Base-by-base conservation (phyloP, 2,113 vertebrate species). In the Emydura subglobosa region DNA sequence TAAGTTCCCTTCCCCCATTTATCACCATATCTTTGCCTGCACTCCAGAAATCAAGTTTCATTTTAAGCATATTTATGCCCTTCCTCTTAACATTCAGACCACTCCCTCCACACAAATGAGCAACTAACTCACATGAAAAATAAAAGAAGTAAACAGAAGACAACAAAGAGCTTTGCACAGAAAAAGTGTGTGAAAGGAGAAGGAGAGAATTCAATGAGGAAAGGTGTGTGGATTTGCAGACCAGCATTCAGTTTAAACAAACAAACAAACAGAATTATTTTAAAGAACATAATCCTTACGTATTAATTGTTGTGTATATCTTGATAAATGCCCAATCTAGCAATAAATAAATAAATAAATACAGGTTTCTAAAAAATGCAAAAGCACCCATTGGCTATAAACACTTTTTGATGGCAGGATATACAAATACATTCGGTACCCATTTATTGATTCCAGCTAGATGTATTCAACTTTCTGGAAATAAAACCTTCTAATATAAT, bases 41-140 rank as follows among this genome's bases (percentile, higher is more conserved):
- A 80, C 59, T 42, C 49, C 79, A 82, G 55, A 22, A 86, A 89
- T 42, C 78, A 76, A 17, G 31, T 50, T 87, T 83, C 1, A 1
- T 4, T 87, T 94, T 92, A 51, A 86, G 76, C 31, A 5, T 79
- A 89, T 74, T 94, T 61, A 90, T 85, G 44, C 21, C 4, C 49
- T 53, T 80, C 54, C 85, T 91, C 55, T 86, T 3, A 61, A 51
- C 57, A 51, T 11, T 3, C 79, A 21, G 89, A 39, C 6, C 47
- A 86, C 54, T 89, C 91, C 89, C 82, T 49, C 92, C 13, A 96
- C 91, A 93, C 42, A 88, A 91, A 13, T 3, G 53, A 88, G 85
- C 68, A 39, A 86, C 86, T 76, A 94, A 90, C 80, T 90, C 39
- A 29, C 49, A 84, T 4, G 24, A n/a, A 39, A 95, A 84, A 83